These are phyloP conservation scores for Glomeris maerens DNA, from an alignment of 1,140 invertebrate genomes.

Conservation along the genomic window DNA sequence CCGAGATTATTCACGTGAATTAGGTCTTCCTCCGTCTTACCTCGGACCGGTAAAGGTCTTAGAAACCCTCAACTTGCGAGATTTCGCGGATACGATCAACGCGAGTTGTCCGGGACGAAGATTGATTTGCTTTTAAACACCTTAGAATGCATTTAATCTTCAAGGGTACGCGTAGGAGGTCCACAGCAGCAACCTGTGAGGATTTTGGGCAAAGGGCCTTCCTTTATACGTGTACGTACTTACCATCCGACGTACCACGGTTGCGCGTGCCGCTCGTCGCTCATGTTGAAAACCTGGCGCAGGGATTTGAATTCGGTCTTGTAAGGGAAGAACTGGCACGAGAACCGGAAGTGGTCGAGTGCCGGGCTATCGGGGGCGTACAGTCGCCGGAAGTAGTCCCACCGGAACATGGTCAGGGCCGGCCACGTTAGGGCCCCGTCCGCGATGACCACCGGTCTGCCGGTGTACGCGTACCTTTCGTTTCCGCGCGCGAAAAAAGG, in stretches of 20 bases:
- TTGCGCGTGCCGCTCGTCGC: slow-evolving; percentile 45
- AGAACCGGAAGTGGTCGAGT: slow-evolving; percentile 29
- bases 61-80: no score
- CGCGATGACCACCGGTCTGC: slow-evolving; percentile 64
- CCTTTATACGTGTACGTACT: slow-evolving; percentile 29
- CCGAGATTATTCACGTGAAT: no score
- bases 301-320: slow-evolving; percentile 66
- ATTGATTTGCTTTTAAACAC: no score
- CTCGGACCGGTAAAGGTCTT: no score
- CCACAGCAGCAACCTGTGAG: no score
- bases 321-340: slow-evolving; percentile 85
- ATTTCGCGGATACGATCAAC: no score
- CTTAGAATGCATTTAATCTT: no score
- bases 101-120: no score
- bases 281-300: slow-evolving; percentile 55
- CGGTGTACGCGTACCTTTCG: slow-evolving; percentile 47
- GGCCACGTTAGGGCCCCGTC: slow-evolving; percentile 66
- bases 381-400: slow-evolving; percentile 61
- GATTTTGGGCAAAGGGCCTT: not conserved
- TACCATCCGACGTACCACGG: slow-evolving; percentile 88
- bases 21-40: no score
- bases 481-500: not conserved
- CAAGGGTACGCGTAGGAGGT: no score
- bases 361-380: slow-evolving; percentile 36
- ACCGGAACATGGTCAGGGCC: slow-evolving; percentile 50